Percentiles rank a stretch among this genome's conserved stretches.
Evolutionary conservation across 2,113 vertebrate species (phyloP).

Genomic region (Sigmodon hispidus): DNA sequence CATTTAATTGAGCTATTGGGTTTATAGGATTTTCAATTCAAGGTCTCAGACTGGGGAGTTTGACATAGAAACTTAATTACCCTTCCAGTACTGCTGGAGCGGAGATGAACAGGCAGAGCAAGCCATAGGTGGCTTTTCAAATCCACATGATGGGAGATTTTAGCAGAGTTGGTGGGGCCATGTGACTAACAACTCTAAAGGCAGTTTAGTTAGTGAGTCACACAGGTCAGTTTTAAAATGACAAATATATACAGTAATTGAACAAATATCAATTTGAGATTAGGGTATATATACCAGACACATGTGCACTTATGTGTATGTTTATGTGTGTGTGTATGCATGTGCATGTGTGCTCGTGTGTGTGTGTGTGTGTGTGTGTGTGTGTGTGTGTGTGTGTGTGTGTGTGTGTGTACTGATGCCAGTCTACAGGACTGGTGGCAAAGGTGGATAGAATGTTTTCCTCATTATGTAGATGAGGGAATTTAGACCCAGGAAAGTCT

Average conservation of each 20-base stretch:
- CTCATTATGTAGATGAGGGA: not conserved
- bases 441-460: not conserved
- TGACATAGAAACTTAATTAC: not conserved
- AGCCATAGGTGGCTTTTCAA: not conserved
- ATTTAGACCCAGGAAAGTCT: not conserved
- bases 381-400: too few species aligned
- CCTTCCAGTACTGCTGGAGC: not conserved
- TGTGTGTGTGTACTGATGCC: not conserved
- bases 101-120: not conserved
- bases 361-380: not conserved
- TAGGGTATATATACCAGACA: not conserved
- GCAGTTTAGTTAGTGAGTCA: not conserved
- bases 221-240: not conserved
- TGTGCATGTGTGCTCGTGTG: not conserved
- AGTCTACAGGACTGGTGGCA: not conserved
- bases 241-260: rapidly evolving
- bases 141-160: not conserved
- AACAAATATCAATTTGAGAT: not conserved
- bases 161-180: not conserved
- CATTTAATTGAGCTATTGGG: not conserved
- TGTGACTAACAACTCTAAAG: not conserved
- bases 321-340: not conserved
- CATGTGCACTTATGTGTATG: not conserved
- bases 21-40: not conserved
- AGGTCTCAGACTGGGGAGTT: not conserved